Conservation (phyloP, 1,140 invertebrate species). For the Brachionus calyciflorus region DNA sequence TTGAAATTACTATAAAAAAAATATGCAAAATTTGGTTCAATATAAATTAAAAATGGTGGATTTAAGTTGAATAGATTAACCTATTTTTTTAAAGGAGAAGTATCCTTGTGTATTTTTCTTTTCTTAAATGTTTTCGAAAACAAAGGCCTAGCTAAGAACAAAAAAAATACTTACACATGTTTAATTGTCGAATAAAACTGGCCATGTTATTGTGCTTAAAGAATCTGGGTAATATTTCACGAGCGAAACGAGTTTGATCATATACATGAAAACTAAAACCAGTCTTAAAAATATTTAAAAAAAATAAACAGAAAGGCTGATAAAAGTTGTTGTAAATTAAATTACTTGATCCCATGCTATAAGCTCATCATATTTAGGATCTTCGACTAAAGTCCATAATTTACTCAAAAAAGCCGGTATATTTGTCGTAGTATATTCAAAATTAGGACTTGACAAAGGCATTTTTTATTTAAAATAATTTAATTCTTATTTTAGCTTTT, state of each 20-base stretch:
- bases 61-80: too few species aligned
- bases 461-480: background rate
- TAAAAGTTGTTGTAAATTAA: background rate
- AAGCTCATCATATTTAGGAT: constrained; percentile 80
- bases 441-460: constrained; percentile 32
- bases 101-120: too few species aligned
- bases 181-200: constrained; percentile 93
- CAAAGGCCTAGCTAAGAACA: too few species aligned
- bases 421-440: constrained; percentile 17
- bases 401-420: constrained; percentile 75
- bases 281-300: constrained; percentile 49
- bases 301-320: constrained; percentile 15
- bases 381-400: constrained; percentile 92
- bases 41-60: too few species aligned
- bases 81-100: too few species aligned
- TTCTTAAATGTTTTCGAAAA: too few species aligned
- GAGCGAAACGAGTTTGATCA: constrained; percentile 86
- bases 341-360: constrained; percentile 86
- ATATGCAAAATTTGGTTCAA: too few species aligned
- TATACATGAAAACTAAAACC: constrained; percentile 89
- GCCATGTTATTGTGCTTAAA: constrained; percentile 99
- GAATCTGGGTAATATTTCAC: constrained; percentile 83
- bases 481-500: background rate
- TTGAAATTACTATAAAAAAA: too few species aligned
- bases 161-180: constrained; percentile 96